Percentiles rank a stretch among this genome's conserved stretches.
phyloP scores from a whole-genome alignment of 2,797 vertebrate species.

The Tapirus indicus region DNA sequence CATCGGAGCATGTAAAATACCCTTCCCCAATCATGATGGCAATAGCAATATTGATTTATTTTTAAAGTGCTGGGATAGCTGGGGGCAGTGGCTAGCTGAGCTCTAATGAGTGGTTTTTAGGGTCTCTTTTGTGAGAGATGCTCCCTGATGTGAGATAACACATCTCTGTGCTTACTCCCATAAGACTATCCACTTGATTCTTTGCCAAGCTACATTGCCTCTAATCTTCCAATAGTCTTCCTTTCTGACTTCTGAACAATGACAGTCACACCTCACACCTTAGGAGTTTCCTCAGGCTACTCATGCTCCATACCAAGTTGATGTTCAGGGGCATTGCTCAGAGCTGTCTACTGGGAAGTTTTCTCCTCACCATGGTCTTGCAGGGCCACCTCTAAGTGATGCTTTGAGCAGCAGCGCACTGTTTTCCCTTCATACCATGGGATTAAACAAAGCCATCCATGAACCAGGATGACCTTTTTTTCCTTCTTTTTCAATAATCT shows the following conservation, averaged over 20 bases:
- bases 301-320: not conserved
- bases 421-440: not conserved
- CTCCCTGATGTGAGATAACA: not conserved
- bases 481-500: not conserved
- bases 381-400: not conserved
- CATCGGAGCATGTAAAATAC: not conserved
- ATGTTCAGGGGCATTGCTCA: not conserved
- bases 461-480: not conserved
- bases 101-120: not conserved
- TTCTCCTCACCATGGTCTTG: not conserved
- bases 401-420: not conserved
- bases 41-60: not conserved
- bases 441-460: not conserved
- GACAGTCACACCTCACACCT: not conserved
- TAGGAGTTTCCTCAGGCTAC: not conserved
- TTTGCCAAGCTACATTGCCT: not conserved
- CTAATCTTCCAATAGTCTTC: not conserved
- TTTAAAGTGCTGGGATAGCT: not conserved
- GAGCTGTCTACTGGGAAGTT: not conserved
- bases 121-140: not conserved
- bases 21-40: not conserved
- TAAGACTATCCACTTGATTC: not conserved
- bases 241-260: not conserved
- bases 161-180: not conserved
- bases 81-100: not conserved